Percentiles rank a stretch among this genome's conserved stretches.
Conservation (phyloP, 2,113 vertebrate genomes). For the Lycaon pictus region DNA sequence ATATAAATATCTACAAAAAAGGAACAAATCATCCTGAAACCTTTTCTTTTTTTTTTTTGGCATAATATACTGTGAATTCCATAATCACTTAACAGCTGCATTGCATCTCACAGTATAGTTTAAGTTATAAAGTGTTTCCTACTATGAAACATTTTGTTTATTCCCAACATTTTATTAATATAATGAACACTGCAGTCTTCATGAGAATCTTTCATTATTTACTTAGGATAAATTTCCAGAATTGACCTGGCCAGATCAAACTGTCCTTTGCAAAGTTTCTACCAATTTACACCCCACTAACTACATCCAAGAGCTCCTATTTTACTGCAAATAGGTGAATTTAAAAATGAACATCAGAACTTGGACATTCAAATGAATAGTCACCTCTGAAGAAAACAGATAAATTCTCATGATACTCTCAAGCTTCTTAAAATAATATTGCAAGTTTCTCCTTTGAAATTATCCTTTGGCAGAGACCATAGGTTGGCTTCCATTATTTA, state of each 20-base stretch:
- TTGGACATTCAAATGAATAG: neutral
- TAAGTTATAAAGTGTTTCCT: neutral
- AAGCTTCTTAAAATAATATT: neutral
- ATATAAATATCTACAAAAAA: neutral
- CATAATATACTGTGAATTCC: neutral
- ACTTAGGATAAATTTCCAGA: constrained; percentile 37
- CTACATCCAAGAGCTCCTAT: neutral
- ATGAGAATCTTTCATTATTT: constrained; percentile 21
- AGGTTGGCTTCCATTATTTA: neutral
- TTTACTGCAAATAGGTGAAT: neutral
- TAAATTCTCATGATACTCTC: neutral
- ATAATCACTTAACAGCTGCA: neutral
- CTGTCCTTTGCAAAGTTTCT: neutral
- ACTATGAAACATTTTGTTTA: neutral
- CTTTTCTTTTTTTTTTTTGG: neutral
- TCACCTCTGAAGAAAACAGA: neutral
- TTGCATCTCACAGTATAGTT: fast-evolving
- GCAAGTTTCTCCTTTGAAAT: neutral
- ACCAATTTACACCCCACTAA: neutral
- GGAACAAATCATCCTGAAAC: neutral
- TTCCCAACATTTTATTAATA: neutral
- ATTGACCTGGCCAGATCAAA: neutral
- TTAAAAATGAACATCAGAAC: neutral
- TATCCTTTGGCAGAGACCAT: neutral
- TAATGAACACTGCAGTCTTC: neutral